These are phyloP conservation scores for Carterocephalus palaemon DNA, from an alignment of 2,888 invertebrate genomes.

Conservation along the genomic window DNA sequence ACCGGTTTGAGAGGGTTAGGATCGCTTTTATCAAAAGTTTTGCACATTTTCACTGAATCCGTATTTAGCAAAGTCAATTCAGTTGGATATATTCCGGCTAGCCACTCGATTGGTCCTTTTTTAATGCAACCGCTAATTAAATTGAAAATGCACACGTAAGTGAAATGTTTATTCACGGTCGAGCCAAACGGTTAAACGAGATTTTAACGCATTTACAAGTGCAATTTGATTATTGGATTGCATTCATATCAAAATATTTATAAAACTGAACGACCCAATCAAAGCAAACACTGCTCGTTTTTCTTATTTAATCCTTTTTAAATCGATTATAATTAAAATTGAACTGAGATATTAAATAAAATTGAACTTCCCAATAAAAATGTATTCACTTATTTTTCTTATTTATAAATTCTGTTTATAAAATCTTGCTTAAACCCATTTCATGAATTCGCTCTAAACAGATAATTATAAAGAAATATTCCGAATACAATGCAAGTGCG, in stretches of 20 bases:
- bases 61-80: conserved; percentile 16
- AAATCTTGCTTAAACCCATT: too few relatives aligned
- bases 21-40: conserved; percentile 37
- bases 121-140: conserved; percentile 27
- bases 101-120: conserved; percentile 30
- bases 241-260: conserved; percentile 10
- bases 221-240: conserved; percentile 20
- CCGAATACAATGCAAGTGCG: too few relatives aligned
- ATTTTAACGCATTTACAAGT: conserved; percentile 30
- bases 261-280: conserved; percentile 20
- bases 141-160: conserved; percentile 22
- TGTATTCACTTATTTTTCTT: too few relatives aligned
- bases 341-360: too few relatives aligned
- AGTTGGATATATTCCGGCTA: conserved; percentile 21
- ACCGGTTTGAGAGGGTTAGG: conserved; percentile 34
- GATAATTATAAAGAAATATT: too few relatives aligned
- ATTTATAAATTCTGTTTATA: too few relatives aligned
- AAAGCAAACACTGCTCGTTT: conserved; percentile 3
- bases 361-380: too few relatives aligned
- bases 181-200: conserved; percentile 29
- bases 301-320: neutral
- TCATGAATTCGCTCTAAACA: too few relatives aligned
- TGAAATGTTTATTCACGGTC: conserved; percentile 20
- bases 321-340: too few relatives aligned
- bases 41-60: conserved; percentile 25